Evolutionary conservation across 2,797 vertebrate species (phyloP).

Genomic region (Brachymystax lenok): DNA sequence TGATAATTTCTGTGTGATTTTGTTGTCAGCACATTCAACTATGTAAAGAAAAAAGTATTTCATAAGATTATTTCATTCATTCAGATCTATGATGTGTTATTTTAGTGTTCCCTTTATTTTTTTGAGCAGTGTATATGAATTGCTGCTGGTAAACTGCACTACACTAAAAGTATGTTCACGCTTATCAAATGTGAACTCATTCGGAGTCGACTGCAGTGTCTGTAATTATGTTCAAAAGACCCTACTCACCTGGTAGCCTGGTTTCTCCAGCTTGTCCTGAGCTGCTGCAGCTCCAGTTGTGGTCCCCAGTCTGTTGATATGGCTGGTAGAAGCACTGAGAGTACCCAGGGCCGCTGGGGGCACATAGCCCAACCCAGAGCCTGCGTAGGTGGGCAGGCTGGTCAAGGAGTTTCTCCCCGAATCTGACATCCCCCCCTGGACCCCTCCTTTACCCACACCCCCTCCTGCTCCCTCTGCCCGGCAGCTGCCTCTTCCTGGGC

Average conservation of each 20-base stretch:
- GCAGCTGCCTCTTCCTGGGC: slow-evolving; percentile 74
- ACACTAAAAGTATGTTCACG: too few relatives aligned
- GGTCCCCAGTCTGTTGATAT: slow-evolving; percentile 93
- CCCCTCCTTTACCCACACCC: slow-evolving; percentile 69
- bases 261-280: slow-evolving; percentile 51
- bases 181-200: too few relatives aligned
- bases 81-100: too few relatives aligned
- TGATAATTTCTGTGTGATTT: too few relatives aligned
- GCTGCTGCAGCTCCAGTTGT: slow-evolving; percentile 81
- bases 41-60: too few relatives aligned
- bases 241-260: slow-evolving; percentile 74
- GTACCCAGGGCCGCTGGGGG: slow-evolving; percentile 91
- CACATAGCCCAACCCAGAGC: slow-evolving; percentile 77
- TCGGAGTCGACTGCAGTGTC: background rate
- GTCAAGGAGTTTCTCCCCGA: slow-evolving; percentile 97
- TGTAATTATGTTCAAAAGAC: background rate
- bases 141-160: too few relatives aligned
- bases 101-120: too few relatives aligned
- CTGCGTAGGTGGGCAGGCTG: slow-evolving; percentile 92
- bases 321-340: slow-evolving; percentile 97
- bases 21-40: too few relatives aligned
- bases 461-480: slow-evolving; percentile 68
- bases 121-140: too few relatives aligned
- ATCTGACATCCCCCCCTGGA: slow-evolving; percentile 88
- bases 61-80: too few relatives aligned